These are phyloP conservation scores for Halocynthia aurantium DNA, from an alignment of 23 tunicate species.

Conservation along the genomic window DNA sequence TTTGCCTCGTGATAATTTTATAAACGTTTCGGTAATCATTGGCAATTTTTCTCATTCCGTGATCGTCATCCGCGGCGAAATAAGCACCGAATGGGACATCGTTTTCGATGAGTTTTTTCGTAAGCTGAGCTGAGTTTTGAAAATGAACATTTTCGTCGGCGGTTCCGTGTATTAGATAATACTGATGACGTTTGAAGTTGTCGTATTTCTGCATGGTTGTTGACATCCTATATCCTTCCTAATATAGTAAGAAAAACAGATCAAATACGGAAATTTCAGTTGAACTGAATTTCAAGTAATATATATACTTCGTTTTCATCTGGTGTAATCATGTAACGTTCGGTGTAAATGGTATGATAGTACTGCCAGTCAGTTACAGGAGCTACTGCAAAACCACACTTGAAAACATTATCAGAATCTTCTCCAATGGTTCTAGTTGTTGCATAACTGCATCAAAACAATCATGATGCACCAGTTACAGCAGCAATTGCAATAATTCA, in stretches of 20 bases:
- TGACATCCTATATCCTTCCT: constrained; percentile 51
- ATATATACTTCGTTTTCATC: constrained; percentile 25
- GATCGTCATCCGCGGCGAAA: constrained; percentile 69
- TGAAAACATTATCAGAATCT: constrained; percentile 42
- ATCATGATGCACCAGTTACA: not conserved
- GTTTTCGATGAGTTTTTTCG: constrained; percentile 46
- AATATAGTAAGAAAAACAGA: not conserved
- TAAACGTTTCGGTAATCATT: constrained; percentile 50
- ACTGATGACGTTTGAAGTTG: constrained; percentile 43
- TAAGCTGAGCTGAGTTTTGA: constrained; percentile 64
- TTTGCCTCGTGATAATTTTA: constrained; percentile 53
- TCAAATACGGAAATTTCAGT: not conserved
- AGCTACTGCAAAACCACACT: constrained; percentile 85
- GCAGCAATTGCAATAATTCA: not conserved
- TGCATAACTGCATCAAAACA: constrained; percentile 35
- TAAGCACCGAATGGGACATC: constrained; percentile 56
- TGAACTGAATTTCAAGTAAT: not conserved
- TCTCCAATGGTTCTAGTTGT: constrained; percentile 54
- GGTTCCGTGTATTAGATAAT: constrained; percentile 60
- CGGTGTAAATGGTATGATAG: constrained; percentile 84
- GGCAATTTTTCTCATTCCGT: constrained; percentile 31
- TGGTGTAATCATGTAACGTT: constrained; percentile 66
- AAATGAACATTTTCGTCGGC: constrained; percentile 85
- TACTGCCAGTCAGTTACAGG: constrained; percentile 82
- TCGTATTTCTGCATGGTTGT: constrained; percentile 46